Conservation (phyloP, 1,140 invertebrate genomes). For the Sminthurinus signatus region DNA sequence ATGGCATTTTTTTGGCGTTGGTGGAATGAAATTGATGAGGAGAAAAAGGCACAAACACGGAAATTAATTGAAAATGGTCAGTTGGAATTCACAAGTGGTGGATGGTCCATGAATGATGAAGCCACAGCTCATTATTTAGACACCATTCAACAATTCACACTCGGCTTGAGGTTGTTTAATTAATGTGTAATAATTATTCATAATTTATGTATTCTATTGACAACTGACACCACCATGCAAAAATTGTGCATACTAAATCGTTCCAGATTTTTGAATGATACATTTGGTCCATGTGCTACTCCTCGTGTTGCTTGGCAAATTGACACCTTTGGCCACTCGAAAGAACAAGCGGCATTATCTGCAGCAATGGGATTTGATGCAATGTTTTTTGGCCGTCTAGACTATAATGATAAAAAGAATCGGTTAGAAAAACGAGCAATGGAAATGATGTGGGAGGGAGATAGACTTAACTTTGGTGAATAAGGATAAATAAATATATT, state of each 20-base stretch:
- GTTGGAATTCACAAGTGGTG: conserved; percentile 78
- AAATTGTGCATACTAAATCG: background rate
- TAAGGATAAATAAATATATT: too few species aligned
- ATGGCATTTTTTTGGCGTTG: conserved; percentile 88
- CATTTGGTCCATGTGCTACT: conserved; percentile 71
- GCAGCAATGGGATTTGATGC: conserved; percentile 70
- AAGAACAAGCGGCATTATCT: conserved; percentile 79
- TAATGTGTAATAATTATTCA: too few species aligned
- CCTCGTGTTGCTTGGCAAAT: conserved; percentile 87
- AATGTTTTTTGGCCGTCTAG: conserved; percentile 57
- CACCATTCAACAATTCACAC: conserved; percentile 82
- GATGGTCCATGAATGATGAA: conserved; percentile 78
- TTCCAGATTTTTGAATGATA: conserved; percentile 57
- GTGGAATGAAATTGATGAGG: conserved; percentile 71
- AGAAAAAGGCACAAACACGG: conserved; percentile 52
- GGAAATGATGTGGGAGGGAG: conserved; percentile 57
- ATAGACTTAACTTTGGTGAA: conserved; percentile 35
- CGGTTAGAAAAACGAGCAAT: conserved; percentile 51
- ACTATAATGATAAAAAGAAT: conserved; percentile 55
- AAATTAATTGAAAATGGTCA: conserved; percentile 63
- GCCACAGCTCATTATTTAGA: conserved; percentile 85
- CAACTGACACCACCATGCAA: too few species aligned
- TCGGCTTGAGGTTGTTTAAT: conserved; percentile 29
- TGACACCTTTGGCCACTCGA: conserved; percentile 85
- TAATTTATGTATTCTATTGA: too few species aligned